Evolutionary conservation across 2,888 invertebrate genomes (phyloP).

Genomic region (Desoria tigrina): DNA sequence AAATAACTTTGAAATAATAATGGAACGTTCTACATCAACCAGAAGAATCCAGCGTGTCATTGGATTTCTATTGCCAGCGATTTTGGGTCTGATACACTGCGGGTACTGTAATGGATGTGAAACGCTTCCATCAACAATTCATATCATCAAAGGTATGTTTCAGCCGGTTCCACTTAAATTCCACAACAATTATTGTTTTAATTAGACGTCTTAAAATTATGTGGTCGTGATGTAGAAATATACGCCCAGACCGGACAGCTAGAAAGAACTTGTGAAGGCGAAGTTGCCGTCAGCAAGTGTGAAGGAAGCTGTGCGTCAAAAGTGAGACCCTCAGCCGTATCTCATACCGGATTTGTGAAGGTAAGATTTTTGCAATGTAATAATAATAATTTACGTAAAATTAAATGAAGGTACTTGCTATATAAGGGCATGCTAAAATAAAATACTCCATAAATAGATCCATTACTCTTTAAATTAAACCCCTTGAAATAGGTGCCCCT

Average conservation of each 20-base stretch:
- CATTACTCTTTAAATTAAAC: background rate
- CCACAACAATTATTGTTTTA: too few relatives aligned
- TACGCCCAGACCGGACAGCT: slow-evolving; percentile 82
- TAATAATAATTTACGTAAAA: too few relatives aligned
- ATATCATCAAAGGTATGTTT: slow-evolving; percentile 82
- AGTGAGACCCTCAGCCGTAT: slow-evolving; percentile 85
- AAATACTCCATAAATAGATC: background rate
- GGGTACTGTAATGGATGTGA: slow-evolving; percentile 66
- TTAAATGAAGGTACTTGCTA: too few relatives aligned
- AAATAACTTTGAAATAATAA: too few relatives aligned
- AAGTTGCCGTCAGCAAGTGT: slow-evolving; percentile 87
- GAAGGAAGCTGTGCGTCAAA: slow-evolving; percentile 90
- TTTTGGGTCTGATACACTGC: background rate
- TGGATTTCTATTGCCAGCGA: background rate
- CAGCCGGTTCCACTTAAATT: too few relatives aligned
- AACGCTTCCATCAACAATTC: slow-evolving; percentile 81
- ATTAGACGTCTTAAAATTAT: too few relatives aligned
- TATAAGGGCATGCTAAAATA: too few relatives aligned
- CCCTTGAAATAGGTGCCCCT: too few relatives aligned
- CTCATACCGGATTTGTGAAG: slow-evolving; percentile 85
- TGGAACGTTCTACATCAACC: too few relatives aligned
- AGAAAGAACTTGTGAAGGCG: slow-evolving; percentile 82
- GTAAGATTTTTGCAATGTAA: too few relatives aligned
- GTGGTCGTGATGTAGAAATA: slow-evolving; percentile 67
- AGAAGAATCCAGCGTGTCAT: too few relatives aligned